Evolutionary conservation across 1,140 invertebrate genomes (phyloP), one percentile per base, ranked within the genome.

Genomic region (Leptonema lineaticorne): DNA sequence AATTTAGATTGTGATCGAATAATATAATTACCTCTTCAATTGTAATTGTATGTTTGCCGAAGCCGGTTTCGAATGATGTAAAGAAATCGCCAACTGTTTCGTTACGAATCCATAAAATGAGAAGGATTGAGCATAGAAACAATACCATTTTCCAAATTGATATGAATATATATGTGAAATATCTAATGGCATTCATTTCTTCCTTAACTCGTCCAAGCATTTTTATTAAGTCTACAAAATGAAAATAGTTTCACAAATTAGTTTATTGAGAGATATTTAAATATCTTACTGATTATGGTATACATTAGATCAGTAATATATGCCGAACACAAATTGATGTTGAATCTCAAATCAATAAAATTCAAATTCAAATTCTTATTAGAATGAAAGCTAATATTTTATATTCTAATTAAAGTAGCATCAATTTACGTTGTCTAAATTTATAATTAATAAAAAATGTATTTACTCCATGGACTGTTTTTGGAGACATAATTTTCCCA

Each of bases 401-500:
- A n/a, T n/a, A n/a, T n/a, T n/a, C n/a, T n/a, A n/a, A n/a, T n/a
- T n/a, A n/a, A n/a, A n/a, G n/a, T n/a, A n/a, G n/a, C n/a, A n/a
- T n/a, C n/a, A n/a, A n/a, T n/a, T n/a, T n/a, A n/a, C n/a, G n/a
- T n/a, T n/a, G n/a, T n/a, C n/a, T n/a, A n/a, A n/a, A n/a, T n/a
- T n/a, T 14, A 56, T 30, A 60, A n/a, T n/a, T n/a, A n/a, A n/a
- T n/a, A n/a, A n/a, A n/a, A n/a, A n/a, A n/a, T n/a, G n/a, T n/a
- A 72, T 76, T 79, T 78, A 85, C 90, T 86, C 67, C 94, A 86
- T 0, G 90, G 88, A 70, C 92, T 94, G 63, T 91, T 86, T 70
- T 87, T 86, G 26, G 92, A 92, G 0, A 95, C 92, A 76, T 94
- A 98, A 81, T 98, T 98, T 81, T 98, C 96, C 96, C 96, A 98